Conservation (phyloP, 2,113 vertebrate species). For the Indicator indicator region DNA sequence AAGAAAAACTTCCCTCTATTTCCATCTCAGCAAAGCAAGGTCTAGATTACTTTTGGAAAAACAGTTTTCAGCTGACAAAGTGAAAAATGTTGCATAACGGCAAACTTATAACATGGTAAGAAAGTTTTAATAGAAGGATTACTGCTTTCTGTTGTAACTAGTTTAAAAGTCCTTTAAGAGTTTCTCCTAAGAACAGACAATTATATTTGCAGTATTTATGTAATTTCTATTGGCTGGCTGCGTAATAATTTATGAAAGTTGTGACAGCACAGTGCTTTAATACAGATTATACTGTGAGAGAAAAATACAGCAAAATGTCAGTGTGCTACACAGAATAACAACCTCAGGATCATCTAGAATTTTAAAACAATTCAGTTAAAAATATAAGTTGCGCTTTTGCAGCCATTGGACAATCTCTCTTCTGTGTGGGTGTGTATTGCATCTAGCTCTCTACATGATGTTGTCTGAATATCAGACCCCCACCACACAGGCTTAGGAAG, state of each 20-base stretch:
- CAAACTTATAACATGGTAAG: slow-evolving; percentile 46
- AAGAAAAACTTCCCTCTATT: slow-evolving; percentile 63
- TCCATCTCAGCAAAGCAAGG: slow-evolving; percentile 51
- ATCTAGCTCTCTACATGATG: not conserved
- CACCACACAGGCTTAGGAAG: not conserved
- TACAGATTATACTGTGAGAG: slow-evolving; percentile 35
- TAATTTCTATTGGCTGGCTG: slow-evolving; percentile 45
- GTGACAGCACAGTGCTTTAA: slow-evolving; percentile 52
- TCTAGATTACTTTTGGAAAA: slow-evolving; percentile 59
- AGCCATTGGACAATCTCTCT: not conserved
- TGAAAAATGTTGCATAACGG: slow-evolving; percentile 64
- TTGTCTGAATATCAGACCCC: not conserved
- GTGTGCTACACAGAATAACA: not conserved
- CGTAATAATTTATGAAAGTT: slow-evolving; percentile 62
- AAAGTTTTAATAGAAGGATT: slow-evolving; percentile 68
- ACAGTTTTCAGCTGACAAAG: slow-evolving; percentile 69
- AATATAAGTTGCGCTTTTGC: not conserved
- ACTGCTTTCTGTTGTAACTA: slow-evolving; percentile 57
- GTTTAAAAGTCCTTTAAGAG: slow-evolving; percentile 62
- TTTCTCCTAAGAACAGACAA: slow-evolving; percentile 12
- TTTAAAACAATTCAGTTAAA: not conserved
- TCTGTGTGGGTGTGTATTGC: not conserved
- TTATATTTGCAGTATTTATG: slow-evolving; percentile 61
- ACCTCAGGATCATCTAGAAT: not conserved
- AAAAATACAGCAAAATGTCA: slow-evolving; percentile 19